Percentiles rank a stretch among this genome's conserved stretches.
phyloP scores from a whole-genome alignment of 2,113 vertebrate genomes.

The Bothrops jararaca region DNA sequence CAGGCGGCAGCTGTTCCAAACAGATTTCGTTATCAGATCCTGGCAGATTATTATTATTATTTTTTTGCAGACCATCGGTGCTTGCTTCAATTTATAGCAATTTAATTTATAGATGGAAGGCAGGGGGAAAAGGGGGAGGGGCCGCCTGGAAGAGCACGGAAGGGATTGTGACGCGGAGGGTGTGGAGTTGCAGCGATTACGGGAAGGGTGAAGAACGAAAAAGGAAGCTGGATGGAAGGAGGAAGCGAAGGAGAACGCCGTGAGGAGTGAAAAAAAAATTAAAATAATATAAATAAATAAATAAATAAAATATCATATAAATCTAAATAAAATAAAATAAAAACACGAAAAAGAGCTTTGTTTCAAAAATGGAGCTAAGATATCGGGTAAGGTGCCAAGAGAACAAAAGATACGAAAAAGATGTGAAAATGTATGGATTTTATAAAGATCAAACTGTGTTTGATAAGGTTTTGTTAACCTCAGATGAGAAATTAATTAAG shows the following conservation, averaged over 20 bases:
- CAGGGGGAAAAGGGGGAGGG: fast-evolving
- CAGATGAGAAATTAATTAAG: too few relatives aligned
- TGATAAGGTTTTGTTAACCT: too few relatives aligned
- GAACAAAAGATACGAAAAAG: too few relatives aligned
- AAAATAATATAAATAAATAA: too few relatives aligned
- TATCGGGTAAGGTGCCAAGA: too few relatives aligned
- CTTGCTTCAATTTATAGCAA: fast-evolving
- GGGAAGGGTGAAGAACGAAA: not conserved
- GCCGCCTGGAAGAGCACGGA: not conserved
- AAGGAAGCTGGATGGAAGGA: not conserved
- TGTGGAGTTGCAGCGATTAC: not conserved
- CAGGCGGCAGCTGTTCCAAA: conserved; percentile 71
- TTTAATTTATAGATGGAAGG: not conserved
- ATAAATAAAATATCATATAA: too few relatives aligned
- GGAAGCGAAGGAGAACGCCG: not conserved
- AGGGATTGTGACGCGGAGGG: not conserved
- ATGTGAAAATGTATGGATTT: too few relatives aligned
- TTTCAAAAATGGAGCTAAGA: too few relatives aligned
- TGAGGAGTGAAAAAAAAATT: not conserved
- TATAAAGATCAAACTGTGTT: too few relatives aligned
- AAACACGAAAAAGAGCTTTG: too few relatives aligned
- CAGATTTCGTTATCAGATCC: conserved; percentile 63
- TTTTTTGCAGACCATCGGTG: not conserved
- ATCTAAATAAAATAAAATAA: too few relatives aligned
- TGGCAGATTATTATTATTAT: not conserved